Conservation (phyloP, 2,797 vertebrate genomes). For the Harpagifer antarcticus region DNA sequence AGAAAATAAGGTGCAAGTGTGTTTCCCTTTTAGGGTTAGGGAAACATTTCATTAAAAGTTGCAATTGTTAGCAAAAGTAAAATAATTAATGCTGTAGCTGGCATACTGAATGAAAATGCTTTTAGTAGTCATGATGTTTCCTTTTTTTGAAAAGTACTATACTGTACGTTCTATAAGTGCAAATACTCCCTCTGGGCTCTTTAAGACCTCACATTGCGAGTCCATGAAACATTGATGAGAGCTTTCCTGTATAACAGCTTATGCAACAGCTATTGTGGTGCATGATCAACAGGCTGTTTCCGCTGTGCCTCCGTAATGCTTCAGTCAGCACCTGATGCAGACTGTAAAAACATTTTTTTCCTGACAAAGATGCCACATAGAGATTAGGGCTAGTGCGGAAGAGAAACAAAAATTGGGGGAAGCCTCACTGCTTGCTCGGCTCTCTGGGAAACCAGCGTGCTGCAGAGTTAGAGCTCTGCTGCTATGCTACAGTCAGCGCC, state of each 20-base stretch:
- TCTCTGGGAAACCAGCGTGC: slow-evolving; percentile 59
- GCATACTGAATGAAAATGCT: slow-evolving; percentile 3
- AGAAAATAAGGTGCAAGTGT: slow-evolving; percentile 16
- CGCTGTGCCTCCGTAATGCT: slow-evolving; percentile 56
- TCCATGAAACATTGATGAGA: slow-evolving; percentile 68
- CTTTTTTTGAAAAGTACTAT: slow-evolving; percentile 20
- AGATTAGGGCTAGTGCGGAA: slow-evolving; percentile 37
- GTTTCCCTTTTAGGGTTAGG: slow-evolving; percentile 18
- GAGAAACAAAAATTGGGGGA: slow-evolving; percentile 38
- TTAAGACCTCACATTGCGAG: slow-evolving; percentile 46
- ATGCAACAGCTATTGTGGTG: slow-evolving; percentile 68
- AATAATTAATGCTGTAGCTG: slow-evolving; percentile 14
- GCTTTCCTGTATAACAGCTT: slow-evolving; percentile 61
- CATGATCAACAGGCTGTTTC: slow-evolving; percentile 68
- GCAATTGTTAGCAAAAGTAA: slow-evolving; percentile 2
- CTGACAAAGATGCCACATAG: slow-evolving; percentile 53
- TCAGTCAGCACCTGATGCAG: slow-evolving; percentile 72
- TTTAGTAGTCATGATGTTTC: slow-evolving; percentile 7
- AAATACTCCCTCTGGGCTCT: slow-evolving; percentile 38
- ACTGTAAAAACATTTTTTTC: slow-evolving; percentile 39
- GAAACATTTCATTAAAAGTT: slow-evolving; percentile 15
- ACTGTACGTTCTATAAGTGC: slow-evolving; percentile 34
- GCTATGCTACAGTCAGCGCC: slow-evolving; percentile 66
- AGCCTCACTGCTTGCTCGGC: slow-evolving; percentile 56
- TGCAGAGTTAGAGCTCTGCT: slow-evolving; percentile 58